phyloP scores from a whole-genome alignment of 2,113 vertebrate species.

The Hippocampus barbouri region DNA sequence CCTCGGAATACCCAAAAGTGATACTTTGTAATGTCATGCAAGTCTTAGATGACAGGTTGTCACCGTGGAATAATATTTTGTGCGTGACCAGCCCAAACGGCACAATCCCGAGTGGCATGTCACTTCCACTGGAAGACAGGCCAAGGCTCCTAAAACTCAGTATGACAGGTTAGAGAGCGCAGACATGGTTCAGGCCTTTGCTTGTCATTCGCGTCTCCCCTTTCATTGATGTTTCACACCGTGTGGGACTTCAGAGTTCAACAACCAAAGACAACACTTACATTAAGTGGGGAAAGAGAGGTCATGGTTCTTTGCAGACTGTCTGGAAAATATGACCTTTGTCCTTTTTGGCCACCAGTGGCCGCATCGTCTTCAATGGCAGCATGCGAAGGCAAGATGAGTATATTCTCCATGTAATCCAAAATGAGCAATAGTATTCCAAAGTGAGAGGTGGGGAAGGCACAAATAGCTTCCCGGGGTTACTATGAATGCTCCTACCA shows the following conservation, averaged over 20 bases:
- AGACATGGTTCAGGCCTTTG: slow-evolving; percentile 55
- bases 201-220: slow-evolving; percentile 50
- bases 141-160: slow-evolving; percentile 43
- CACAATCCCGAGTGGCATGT: slow-evolving; percentile 32
- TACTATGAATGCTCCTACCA: not conserved
- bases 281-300: slow-evolving; percentile 33
- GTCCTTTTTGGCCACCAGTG: slow-evolving; percentile 20
- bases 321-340: slow-evolving; percentile 39
- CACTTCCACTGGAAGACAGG: slow-evolving; percentile 49
- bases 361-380: slow-evolving; percentile 1
- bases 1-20: not conserved
- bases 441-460: not conserved
- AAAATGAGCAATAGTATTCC: slow-evolving; percentile 1
- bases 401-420: not conserved
- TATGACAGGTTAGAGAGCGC: slow-evolving; percentile 54
- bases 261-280: slow-evolving; percentile 11
- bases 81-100: slow-evolving; percentile 39
- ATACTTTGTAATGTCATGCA: slow-evolving; percentile 2
- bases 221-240: slow-evolving; percentile 43
- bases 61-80: slow-evolving; percentile 10
- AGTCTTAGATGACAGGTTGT: slow-evolving; percentile 22
- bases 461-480: not conserved
- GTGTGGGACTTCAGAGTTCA: slow-evolving; percentile 36
- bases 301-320: slow-evolving; percentile 31
- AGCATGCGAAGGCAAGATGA: not conserved